Evolutionary conservation across 2,113 vertebrate genomes (phyloP), one percentile per base, ranked within the genome.

Genomic region (Semnornis frantzii): DNA sequence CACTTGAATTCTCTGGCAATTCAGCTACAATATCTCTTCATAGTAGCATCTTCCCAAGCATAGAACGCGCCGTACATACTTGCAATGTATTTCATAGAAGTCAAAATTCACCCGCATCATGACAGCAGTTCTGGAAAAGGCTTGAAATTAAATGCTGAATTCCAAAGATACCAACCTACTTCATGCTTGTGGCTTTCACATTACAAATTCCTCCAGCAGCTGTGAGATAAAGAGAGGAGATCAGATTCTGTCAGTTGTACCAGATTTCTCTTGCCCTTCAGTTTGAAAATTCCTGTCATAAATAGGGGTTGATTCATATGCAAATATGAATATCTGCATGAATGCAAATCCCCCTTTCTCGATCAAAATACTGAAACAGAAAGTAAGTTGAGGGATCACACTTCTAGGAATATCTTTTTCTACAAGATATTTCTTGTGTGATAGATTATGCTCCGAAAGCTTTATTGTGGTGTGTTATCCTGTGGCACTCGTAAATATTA

Each of bases 61-160:
- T 62, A 94, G 95, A 95, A 96, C 86, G 93, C 60, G 72, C 65
- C 94, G 91, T 85, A 96, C 86, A 52, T 75, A 82, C 94, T 95
- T 94, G 59, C 57, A 68, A 65, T 68, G 78, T 81, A 91, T 89
- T 95, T 93, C 95, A 90, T 76, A 68, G 69, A 92, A 80, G 81
- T 84, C 87, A 91, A 69, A 69, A 84, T 89, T 88, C 33, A 65
- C 25, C 33, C 80, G 58, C 91, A 85, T 63, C 72, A 69, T 92
- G 79, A 79, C 74, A 85, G 77, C 63, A 89, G 70, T 78, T 68
- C 73, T 75, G 44, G 64, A 44, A 93, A 33, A 54, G 48, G 30
- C 54, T 87, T 94, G 70, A 74, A 84, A 82, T 0, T 5, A 82
- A 95, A 72, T 68, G 78, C 65, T 79, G 82, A 85, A 73, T 89